These are phyloP conservation scores for Griposia aprilina DNA, from an alignment of 2,888 invertebrate species.

Conservation along the genomic window DNA sequence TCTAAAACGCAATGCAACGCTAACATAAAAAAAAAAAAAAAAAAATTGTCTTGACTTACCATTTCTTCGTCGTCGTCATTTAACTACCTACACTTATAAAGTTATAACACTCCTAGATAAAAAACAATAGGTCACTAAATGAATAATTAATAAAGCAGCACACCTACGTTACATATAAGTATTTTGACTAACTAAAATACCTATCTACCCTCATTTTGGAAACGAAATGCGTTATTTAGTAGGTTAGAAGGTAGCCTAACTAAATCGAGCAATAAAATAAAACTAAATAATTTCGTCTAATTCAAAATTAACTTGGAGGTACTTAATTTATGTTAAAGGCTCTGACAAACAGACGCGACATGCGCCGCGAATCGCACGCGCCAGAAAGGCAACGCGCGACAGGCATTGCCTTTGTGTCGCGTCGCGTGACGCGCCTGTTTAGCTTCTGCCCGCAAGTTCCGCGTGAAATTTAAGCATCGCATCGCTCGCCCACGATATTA, in stretches of 20 bases:
- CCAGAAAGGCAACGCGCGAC: too few relatives aligned
- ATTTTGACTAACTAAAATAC: not conserved
- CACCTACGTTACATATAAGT: not conserved
- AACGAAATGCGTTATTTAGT: not conserved
- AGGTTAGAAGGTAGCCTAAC: not conserved
- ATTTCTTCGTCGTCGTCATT: not conserved
- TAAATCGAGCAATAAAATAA: not conserved
- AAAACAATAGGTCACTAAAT: too few relatives aligned
- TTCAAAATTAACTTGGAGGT: not conserved
- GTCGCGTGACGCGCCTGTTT: too few relatives aligned
- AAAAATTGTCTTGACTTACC: not conserved
- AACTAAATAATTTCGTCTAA: not conserved
- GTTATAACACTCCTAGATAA: not conserved
- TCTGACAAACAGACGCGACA: too few relatives aligned
- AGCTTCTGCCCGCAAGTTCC: too few relatives aligned
- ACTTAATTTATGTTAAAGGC: not conserved
- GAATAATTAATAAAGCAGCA: not conserved
- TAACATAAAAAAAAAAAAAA: too few relatives aligned
- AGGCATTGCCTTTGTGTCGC: too few relatives aligned
- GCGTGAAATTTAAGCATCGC: too few relatives aligned
- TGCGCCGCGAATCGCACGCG: too few relatives aligned
- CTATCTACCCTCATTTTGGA: constrained; percentile 11
- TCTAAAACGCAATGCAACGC: too few relatives aligned
- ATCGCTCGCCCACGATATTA: too few relatives aligned
- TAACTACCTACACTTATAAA: not conserved